These are phyloP conservation scores for Dendrolimus kikuchii DNA, from an alignment of 1,140 invertebrate species.

Conservation along the genomic window DNA sequence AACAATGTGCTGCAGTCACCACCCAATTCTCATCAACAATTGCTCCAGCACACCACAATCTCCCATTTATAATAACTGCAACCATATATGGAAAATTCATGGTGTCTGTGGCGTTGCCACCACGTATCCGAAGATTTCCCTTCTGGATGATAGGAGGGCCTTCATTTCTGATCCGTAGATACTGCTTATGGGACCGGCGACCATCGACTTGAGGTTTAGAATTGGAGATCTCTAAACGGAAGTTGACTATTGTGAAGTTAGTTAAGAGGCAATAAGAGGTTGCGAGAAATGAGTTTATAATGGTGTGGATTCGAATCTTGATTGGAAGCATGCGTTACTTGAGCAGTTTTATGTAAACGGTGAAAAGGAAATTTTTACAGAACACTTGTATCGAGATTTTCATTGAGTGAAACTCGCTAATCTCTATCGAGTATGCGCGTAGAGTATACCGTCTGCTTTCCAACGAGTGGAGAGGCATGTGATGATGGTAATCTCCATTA, in stretches of 20 bases:
- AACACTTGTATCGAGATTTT: no score
- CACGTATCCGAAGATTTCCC: constrained; percentile 25
- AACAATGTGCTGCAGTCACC: constrained; percentile 76
- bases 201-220: background rate
- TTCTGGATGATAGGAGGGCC: constrained; percentile 12
- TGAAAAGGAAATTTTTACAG: no score
- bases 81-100: constrained; percentile 58
- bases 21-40: constrained; percentile 75
- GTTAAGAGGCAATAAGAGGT: no score
- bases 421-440: no score
- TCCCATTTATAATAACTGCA: constrained; percentile 54
- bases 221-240: constrained; percentile 3
- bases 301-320: no score
- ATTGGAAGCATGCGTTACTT: no score
- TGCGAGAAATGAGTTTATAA: no score
- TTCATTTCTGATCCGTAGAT: constrained; percentile 34
- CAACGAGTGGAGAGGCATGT: no score
- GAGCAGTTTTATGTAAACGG: no score
- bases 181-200: constrained; percentile 12
- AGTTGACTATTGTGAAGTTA: background rate
- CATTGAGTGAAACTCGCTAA: no score
- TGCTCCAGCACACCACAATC: constrained; percentile 72
- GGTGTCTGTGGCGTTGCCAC: constrained; percentile 36
- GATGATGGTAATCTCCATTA: no score
- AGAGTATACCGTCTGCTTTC: no score